phyloP scores from a whole-genome alignment of 92 coral and sea anemone species.

The Metridium senile region DNA sequence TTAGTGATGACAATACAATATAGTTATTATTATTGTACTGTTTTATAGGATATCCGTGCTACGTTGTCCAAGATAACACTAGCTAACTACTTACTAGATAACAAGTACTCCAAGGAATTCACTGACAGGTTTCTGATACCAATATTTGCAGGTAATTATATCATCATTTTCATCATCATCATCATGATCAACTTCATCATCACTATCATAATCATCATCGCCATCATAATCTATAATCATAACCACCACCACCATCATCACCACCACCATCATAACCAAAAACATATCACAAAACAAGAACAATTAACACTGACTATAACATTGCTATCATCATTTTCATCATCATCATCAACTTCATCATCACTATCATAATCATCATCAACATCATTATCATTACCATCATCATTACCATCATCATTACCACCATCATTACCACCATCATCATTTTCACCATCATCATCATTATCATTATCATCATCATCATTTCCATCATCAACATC shows the following conservation, averaged over 20 bases:
- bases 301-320: neutral
- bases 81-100: constrained; percentile 2
- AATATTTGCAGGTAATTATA: constrained; percentile 16
- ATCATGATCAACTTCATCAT: neutral
- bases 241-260: neutral
- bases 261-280: neutral
- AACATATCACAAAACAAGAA: no score
- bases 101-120: constrained; percentile 25
- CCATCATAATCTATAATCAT: neutral
- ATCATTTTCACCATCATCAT: neutral
- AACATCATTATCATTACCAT: neutral
- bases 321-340: neutral
- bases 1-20: no score
- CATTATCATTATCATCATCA: neutral
- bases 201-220: neutral
- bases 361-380: neutral
- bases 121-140: constrained; percentile 19
- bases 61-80: constrained; percentile 2
- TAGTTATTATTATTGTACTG: neutral
- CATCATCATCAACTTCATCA: neutral
- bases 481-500: neutral
- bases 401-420: neutral
- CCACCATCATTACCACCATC: neutral
- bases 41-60: constrained; percentile 6
- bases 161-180: neutral